Evolutionary conservation across 2,888 invertebrate species (phyloP).

Genomic region (Adelphocoris suturalis): DNA sequence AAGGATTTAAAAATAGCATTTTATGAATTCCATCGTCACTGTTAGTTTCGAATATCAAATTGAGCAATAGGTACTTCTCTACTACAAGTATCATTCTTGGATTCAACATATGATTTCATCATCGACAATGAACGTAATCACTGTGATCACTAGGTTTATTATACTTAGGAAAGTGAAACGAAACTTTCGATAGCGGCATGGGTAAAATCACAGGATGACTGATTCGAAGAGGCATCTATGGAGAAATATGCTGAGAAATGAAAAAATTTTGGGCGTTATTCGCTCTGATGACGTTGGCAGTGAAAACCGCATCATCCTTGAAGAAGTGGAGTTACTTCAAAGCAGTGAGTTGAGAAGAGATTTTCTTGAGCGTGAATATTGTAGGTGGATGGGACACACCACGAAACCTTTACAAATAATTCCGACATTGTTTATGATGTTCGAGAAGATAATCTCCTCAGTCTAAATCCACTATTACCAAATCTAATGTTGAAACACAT

Average conservation of each 20-base stretch:
- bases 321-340: slow-evolving; percentile 29
- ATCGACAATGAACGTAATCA: slow-evolving; percentile 2
- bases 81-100: not conserved
- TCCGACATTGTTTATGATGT: too few relatives aligned
- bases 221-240: slow-evolving; percentile 31
- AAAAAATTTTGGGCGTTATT: slow-evolving; percentile 31
- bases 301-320: slow-evolving; percentile 18
- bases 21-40: too few relatives aligned
- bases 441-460: too few relatives aligned
- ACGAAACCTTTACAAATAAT: too few relatives aligned
- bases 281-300: slow-evolving; percentile 30
- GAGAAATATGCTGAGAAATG: slow-evolving; percentile 25
- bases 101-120: slow-evolving; percentile 7
- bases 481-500: too few relatives aligned
- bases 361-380: too few relatives aligned
- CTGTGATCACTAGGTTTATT: not conserved
- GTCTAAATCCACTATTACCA: too few relatives aligned
- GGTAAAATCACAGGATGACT: slow-evolving; percentile 20
- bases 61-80: too few relatives aligned
- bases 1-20: too few relatives aligned
- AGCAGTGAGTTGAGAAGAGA: not conserved
- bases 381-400: too few relatives aligned
- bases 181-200: not conserved
- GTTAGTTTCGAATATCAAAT: too few relatives aligned
- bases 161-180: slow-evolving; percentile 10